Conservation (phyloP, 2,888 invertebrate species). For the Apoda limacodes region DNA sequence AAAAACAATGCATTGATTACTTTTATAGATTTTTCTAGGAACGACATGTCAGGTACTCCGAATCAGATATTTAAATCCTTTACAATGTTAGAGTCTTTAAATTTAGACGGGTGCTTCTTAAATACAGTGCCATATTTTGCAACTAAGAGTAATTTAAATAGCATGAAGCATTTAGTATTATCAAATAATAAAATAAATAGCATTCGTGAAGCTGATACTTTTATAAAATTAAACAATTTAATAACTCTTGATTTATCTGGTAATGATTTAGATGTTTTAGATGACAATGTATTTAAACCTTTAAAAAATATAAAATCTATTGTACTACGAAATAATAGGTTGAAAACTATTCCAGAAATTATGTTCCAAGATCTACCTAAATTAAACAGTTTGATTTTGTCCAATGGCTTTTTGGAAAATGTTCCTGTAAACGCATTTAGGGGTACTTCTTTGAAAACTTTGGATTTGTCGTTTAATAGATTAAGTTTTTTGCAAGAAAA, state of each 20-base stretch:
- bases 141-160: slow-evolving; percentile 30
- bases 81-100: slow-evolving; percentile 27
- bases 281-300: slow-evolving; percentile 32
- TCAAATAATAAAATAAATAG: slow-evolving; percentile 37
- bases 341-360: slow-evolving; percentile 34
- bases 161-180: slow-evolving; percentile 35
- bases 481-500: slow-evolving; percentile 46
- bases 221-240: slow-evolving; percentile 33
- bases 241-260: slow-evolving; percentile 37
- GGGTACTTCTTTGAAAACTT: slow-evolving; percentile 35
- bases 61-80: slow-evolving; percentile 29
- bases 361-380: slow-evolving; percentile 34
- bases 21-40: slow-evolving; percentile 37
- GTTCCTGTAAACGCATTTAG: slow-evolving; percentile 40
- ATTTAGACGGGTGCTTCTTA: slow-evolving; percentile 34
- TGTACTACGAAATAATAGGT: slow-evolving; percentile 34
- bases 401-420: slow-evolving; percentile 36
- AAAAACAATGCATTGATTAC: slow-evolving; percentile 25
- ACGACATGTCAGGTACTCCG: slow-evolving; percentile 32
- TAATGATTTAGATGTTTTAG: slow-evolving; percentile 35
- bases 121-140: slow-evolving; percentile 38
- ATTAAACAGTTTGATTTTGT: slow-evolving; percentile 37
- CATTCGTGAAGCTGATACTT: slow-evolving; percentile 25
- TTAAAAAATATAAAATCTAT: slow-evolving; percentile 36
- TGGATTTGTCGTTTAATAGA: slow-evolving; percentile 43